These are phyloP conservation scores for Sebastes diaconus DNA, from an alignment of 2,797 vertebrate genomes.

Conservation along the genomic window DNA sequence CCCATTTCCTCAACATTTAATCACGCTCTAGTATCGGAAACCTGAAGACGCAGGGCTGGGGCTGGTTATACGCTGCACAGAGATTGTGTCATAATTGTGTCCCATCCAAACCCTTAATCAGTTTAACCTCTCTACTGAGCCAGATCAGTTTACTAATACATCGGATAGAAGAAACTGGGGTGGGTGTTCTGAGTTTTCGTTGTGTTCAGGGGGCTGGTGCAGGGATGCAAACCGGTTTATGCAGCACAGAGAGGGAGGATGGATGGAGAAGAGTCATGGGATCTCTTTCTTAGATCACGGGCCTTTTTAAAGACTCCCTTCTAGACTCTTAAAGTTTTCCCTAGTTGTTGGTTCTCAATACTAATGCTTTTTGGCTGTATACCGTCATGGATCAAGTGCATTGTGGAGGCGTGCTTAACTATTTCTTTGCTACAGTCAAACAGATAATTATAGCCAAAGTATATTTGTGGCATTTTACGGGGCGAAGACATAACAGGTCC, in stretches of 20 bases:
- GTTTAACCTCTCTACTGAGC: slow-evolving; percentile 79
- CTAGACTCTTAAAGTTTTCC: neutral
- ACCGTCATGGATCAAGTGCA: slow-evolving; percentile 38
- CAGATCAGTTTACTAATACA: slow-evolving; percentile 79
- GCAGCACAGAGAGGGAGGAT: neutral
- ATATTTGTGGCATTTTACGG: slow-evolving; percentile 38
- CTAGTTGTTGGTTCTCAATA: slow-evolving; percentile 8
- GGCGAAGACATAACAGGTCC: slow-evolving; percentile 27
- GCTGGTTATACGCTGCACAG: slow-evolving; percentile 67
- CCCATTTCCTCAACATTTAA: slow-evolving; percentile 80
- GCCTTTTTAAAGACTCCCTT: slow-evolving; percentile 16
- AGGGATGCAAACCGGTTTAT: slow-evolving; percentile 23
- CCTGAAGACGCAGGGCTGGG: slow-evolving; percentile 59
- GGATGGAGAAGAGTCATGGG: slow-evolving; percentile 12
- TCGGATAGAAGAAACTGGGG: slow-evolving; percentile 47
- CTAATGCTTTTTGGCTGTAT: neutral
- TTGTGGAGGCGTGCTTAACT: slow-evolving; percentile 27
- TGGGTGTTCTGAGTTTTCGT: slow-evolving; percentile 50
- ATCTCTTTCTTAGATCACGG: slow-evolving; percentile 2
- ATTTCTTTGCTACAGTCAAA: slow-evolving; percentile 27
- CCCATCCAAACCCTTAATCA: slow-evolving; percentile 79
- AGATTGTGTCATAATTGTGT: slow-evolving; percentile 83
- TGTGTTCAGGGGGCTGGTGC: slow-evolving; percentile 32
- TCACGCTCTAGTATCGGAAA: slow-evolving; percentile 71
- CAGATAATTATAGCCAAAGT: slow-evolving; percentile 45